Percentiles rank a stretch among this genome's conserved stretches.
phyloP scores from a whole-genome alignment of 2,113 vertebrate species.

The Campylomormyrus numenius region DNA sequence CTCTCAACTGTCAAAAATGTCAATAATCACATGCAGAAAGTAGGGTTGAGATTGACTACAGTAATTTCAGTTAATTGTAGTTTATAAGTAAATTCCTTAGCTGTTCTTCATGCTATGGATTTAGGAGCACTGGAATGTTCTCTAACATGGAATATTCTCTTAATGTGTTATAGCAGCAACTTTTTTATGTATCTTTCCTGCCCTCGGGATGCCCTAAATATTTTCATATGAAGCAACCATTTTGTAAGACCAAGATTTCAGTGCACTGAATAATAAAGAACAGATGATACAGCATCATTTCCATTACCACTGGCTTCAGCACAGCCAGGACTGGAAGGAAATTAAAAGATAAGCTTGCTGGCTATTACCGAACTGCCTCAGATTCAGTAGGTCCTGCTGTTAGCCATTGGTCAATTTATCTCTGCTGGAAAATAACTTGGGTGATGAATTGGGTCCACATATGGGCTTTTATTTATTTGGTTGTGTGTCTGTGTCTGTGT shows the following conservation, averaged over 20 bases:
- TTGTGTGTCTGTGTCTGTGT: neutral
- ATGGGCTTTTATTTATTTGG: constrained; percentile 18
- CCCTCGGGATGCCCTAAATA: neutral
- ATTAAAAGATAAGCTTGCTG: constrained; percentile 29
- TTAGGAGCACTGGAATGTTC: neutral
- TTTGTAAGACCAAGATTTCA: neutral
- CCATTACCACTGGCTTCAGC: constrained; percentile 13
- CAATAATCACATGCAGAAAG: neutral
- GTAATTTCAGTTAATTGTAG: neutral
- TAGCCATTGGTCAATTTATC: constrained; percentile 38
- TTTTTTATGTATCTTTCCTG: neutral
- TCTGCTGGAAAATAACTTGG: constrained; percentile 41
- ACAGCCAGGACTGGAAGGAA: constrained; percentile 3
- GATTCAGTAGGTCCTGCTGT: constrained; percentile 26
- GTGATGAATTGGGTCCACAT: constrained; percentile 17
- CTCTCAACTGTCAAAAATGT: neutral
- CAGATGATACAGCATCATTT: constrained; percentile 4
- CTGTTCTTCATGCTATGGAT: neutral
- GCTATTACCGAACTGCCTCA: constrained; percentile 38
- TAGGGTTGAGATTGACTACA: neutral
- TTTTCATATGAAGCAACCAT: neutral
- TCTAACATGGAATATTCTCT: neutral
- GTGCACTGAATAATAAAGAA: constrained; percentile 1
- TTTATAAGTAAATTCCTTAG: neutral
- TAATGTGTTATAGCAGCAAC: neutral